Percentiles rank a stretch among this genome's conserved stretches.
These are phyloP conservation scores for Noctua janthe DNA, from an alignment of 2,888 invertebrate genomes.

Conservation along the genomic window DNA sequence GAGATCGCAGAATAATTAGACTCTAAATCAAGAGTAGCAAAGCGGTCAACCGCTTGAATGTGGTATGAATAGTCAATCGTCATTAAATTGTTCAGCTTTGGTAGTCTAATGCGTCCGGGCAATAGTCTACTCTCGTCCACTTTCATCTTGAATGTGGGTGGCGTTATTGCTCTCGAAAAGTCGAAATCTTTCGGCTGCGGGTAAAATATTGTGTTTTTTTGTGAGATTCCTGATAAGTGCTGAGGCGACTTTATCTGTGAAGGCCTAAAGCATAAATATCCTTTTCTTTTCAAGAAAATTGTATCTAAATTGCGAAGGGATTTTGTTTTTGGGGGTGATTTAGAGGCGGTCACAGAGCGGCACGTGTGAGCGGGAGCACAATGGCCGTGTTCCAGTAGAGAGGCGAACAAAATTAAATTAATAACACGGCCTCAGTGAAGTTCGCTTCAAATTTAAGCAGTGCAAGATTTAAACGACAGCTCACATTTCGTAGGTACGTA, in stretches of 20 bases:
- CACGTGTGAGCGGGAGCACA: constrained; percentile 62
- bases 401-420: constrained; percentile 84
- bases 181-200: constrained; percentile 60
- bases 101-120: constrained; percentile 85
- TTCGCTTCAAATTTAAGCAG: constrained; percentile 87
- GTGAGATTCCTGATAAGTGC: constrained; percentile 62
- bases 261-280: constrained; percentile 64
- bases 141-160: constrained; percentile 60
- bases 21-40: constrained; percentile 89
- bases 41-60: constrained; percentile 88
- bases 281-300: constrained; percentile 61
- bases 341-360: constrained; percentile 56
- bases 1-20: constrained; percentile 89
- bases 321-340: constrained; percentile 63
- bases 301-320: constrained; percentile 60
- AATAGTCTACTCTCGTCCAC: constrained; percentile 68
- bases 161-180: constrained; percentile 62
- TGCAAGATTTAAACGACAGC: constrained; percentile 89
- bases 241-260: constrained; percentile 62
- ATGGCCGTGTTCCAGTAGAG: constrained; percentile 65
- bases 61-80: constrained; percentile 90
- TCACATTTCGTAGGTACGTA: constrained; percentile 87
- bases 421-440: constrained; percentile 81
- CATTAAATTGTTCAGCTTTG: constrained; percentile 90
- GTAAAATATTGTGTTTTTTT: constrained; percentile 61